Evolutionary conservation across 2,888 invertebrate species (phyloP), one percentile per base, ranked within the genome.

Genomic region (Malthinus seriepunctatus): DNA sequence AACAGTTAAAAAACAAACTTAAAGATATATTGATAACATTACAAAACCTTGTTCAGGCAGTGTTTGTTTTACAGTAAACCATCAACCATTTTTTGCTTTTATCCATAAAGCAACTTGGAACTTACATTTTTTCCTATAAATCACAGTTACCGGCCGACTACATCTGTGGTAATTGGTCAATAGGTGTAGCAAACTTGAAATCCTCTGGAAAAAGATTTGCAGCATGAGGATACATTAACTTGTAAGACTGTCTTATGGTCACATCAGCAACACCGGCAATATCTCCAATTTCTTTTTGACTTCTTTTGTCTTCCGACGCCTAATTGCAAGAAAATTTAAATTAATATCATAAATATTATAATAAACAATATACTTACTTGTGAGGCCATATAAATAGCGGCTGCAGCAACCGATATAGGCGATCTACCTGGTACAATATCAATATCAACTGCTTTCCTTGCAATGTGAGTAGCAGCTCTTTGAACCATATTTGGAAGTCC

Each of bases 341-440:
- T 39, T 39, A 14, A 9, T 10, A 38, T 14, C n/a, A 37, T 55
- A 50, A 32, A 51, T 23, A 32, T 32, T 15, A 51, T n/a, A 31
- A 9, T 23, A 12, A 48, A 8, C 34, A 1, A 11, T 34, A 11
- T 11, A 15, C 38, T 53, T 50, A 77, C 78, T 70, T 96, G 97
- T 9, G 97, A 97, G 1, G 99, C 98, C 98, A 99, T 98, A 74
- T 98, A 99, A 73, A 99, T 99, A 51, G 99, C 97, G 46, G 99
- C 98, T 6, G 99, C 99, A 0, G 99, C 97, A 1, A 99, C 97
- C 0, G 98, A 98, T 65, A 99, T 97, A 0, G 99, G 99, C 55
- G 97, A 97, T 71, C 98, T 86, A 5, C 98, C 98, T 37, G 98
- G 95, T 7, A 98, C 97, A 71, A 99, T 92, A 76, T 99, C 97